Evolutionary conservation across 2,113 vertebrate genomes (phyloP).

Genomic region (Phaetusa simplex): DNA sequence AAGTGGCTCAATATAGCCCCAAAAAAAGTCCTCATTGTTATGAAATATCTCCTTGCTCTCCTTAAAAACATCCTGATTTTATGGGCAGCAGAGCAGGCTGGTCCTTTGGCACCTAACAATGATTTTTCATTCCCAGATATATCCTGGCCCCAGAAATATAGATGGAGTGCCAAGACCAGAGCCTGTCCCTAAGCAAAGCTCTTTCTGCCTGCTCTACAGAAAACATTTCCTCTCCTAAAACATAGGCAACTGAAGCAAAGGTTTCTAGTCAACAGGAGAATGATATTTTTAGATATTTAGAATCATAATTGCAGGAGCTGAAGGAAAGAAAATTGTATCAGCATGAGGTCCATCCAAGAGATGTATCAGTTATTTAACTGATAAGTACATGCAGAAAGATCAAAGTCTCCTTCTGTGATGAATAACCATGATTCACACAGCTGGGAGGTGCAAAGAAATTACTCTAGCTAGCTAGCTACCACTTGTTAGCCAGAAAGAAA

Average conservation of each 20-base stretch:
- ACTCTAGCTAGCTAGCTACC: background rate
- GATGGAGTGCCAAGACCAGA: background rate
- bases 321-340: background rate
- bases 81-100: background rate
- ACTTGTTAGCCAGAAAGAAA: background rate
- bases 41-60: background rate
- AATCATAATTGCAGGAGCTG: background rate
- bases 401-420: background rate
- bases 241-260: background rate
- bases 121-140: background rate
- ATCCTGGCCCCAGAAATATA: background rate
- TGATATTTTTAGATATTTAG: background rate
- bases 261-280: background rate
- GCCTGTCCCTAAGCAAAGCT: background rate
- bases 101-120: background rate
- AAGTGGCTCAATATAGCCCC: background rate
- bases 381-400: background rate
- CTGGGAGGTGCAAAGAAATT: slow-evolving; percentile 12
- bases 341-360: background rate
- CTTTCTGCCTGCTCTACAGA: background rate
- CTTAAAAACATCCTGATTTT: background rate
- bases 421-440: background rate
- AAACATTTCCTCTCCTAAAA: background rate
- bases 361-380: background rate
- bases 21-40: background rate